A percentile compares a stretch with the other conserved stretches of the same genome.
phyloP scores from a whole-genome alignment of 2,113 vertebrate species.

The Rhadina sibilatrix region DNA sequence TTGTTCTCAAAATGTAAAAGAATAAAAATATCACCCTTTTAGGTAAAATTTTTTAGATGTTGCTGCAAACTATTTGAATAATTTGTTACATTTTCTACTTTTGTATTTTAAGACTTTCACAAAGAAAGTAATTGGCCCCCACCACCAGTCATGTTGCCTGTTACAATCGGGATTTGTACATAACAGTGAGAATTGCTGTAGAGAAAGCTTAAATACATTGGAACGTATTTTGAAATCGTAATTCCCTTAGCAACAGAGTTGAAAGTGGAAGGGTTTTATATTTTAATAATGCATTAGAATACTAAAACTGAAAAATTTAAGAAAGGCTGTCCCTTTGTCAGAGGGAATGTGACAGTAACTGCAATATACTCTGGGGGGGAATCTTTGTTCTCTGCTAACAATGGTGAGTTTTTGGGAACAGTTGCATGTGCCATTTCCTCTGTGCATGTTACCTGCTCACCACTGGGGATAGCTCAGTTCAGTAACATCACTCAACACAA shows the following conservation, averaged over 20 bases:
- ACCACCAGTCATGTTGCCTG: not conserved
- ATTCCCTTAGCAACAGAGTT: constrained; percentile 12
- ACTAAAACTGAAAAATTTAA: constrained; percentile 36
- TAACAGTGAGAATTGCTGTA: not conserved
- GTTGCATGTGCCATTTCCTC: not conserved
- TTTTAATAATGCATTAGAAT: constrained; percentile 56
- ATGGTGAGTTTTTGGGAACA: not conserved
- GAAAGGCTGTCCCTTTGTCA: constrained; percentile 46
- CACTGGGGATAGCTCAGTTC: not conserved
- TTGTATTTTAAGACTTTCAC: not conserved
- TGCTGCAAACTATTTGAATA: not conserved
- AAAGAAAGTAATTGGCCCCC: not conserved
- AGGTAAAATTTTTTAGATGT: not conserved
- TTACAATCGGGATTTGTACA: constrained; percentile 1
- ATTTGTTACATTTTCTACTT: not conserved
- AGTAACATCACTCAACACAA: not conserved
- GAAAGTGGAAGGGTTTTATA: not conserved
- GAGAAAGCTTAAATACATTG: constrained; percentile 43
- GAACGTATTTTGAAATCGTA: constrained; percentile 39
- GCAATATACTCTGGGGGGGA: constrained; percentile 34
- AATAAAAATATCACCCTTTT: not conserved
- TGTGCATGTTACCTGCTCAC: not conserved
- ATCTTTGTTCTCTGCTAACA: constrained; percentile 47
- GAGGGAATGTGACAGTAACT: constrained; percentile 41
- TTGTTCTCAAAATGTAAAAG: not conserved